Conservation (phyloP, 2,888 invertebrate species). For the Cerceris rybyensis region DNA sequence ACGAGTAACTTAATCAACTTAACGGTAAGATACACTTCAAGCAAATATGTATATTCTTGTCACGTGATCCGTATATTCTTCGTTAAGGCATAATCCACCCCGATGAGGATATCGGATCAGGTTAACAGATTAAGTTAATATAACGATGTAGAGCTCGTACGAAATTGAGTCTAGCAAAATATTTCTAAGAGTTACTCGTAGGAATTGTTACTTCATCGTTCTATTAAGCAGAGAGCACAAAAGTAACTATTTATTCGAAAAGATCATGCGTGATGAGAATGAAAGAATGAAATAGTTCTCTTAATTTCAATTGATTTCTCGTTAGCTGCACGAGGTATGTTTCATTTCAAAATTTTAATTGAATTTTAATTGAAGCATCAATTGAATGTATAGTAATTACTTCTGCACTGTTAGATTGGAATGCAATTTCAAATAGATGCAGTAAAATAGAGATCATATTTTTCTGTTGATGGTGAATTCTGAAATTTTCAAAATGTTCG, state of each 20-base stretch:
- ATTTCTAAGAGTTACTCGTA: background rate
- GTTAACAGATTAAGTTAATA: conserved; percentile 61
- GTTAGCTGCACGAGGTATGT: too few relatives aligned
- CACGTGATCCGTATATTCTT: conserved; percentile 72
- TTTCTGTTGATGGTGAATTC: background rate
- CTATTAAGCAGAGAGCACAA: too few relatives aligned
- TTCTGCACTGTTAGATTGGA: background rate
- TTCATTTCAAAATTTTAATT: too few relatives aligned
- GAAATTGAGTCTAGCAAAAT: conserved; percentile 53
- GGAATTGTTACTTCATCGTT: background rate
- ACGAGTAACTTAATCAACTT: conserved; percentile 19
- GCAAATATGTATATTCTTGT: conserved; percentile 25
- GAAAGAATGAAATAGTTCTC: too few relatives aligned
- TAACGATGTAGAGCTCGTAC: conserved; percentile 40
- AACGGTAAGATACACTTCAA: conserved; percentile 1
- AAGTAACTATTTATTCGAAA: too few relatives aligned
- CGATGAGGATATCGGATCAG: conserved; percentile 71
- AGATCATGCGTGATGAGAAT: too few relatives aligned
- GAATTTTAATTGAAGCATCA: too few relatives aligned
- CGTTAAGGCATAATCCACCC: conserved; percentile 4
- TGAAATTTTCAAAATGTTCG: conserved; percentile 21
- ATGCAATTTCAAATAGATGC: background rate
- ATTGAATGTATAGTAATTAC: too few relatives aligned
- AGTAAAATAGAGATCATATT: too few relatives aligned
- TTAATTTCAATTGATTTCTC: too few relatives aligned